These are phyloP conservation scores for Rosalia funebris DNA, from an alignment of 2,888 invertebrate genomes.

Conservation along the genomic window DNA sequence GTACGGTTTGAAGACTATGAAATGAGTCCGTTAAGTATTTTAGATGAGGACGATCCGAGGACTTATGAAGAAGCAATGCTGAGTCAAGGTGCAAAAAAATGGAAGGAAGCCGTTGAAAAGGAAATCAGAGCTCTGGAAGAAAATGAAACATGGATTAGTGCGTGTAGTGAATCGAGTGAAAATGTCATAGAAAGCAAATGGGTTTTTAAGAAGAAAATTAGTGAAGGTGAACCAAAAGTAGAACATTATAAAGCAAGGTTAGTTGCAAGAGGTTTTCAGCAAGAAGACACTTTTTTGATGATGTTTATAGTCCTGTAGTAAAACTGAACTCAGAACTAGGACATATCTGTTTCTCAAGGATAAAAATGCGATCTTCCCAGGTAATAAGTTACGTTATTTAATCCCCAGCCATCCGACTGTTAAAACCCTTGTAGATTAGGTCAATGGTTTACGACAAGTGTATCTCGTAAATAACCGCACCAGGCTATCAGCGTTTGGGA, in stretches of 20 bases:
- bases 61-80: slow-evolving; percentile 4
- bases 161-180: slow-evolving; percentile 15
- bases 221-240: too few species aligned
- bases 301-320: slow-evolving; percentile 31
- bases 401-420: too few species aligned
- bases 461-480: too few species aligned
- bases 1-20: slow-evolving; percentile 18
- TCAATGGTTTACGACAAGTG: too few species aligned
- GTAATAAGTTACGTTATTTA: too few species aligned
- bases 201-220: slow-evolving; percentile 34
- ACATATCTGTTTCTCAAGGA: too few species aligned
- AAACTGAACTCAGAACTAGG: slow-evolving; percentile 23
- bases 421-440: too few species aligned
- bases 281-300: slow-evolving; percentile 9
- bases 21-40: neutral
- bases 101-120: slow-evolving; percentile 20
- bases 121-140: slow-evolving; percentile 25
- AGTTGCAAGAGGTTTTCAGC: slow-evolving; percentile 8
- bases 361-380: too few species aligned
- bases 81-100: neutral
- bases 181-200: slow-evolving; percentile 36
- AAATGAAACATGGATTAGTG: slow-evolving; percentile 36
- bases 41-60: neutral
- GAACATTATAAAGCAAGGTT: too few species aligned
- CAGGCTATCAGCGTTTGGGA: too few species aligned